Conservation (phyloP, 2,797 vertebrate species). For the Rousettus madagascariensis region DNA sequence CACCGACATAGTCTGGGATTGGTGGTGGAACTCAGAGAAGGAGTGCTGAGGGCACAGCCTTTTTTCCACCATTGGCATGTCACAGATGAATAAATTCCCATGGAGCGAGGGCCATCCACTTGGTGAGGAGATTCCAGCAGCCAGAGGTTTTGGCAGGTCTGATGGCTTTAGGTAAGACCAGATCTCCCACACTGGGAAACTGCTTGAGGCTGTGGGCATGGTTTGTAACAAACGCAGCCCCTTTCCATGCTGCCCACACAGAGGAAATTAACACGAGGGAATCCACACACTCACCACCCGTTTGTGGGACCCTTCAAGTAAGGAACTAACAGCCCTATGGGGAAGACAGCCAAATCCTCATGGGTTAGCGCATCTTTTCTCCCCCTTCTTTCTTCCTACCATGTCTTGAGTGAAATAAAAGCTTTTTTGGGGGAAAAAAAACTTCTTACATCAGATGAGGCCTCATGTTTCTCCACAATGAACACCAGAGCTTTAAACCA, state of each 20-base stretch:
- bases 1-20: not conserved
- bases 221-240: not conserved
- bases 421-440: not conserved
- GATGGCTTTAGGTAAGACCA: not conserved
- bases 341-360: not conserved
- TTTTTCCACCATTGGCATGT: not conserved
- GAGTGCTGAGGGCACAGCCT: not conserved
- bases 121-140: not conserved
- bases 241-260: no score
- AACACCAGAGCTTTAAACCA: not conserved
- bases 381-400: not conserved
- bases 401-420: not conserved
- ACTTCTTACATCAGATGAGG: not conserved
- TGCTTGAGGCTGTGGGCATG: not conserved
- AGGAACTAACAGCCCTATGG: not conserved
- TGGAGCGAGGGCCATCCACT: not conserved
- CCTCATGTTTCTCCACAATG: not conserved
- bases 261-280: not conserved
- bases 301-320: not conserved
- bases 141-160: not conserved
- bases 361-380: not conserved
- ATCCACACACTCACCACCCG: not conserved
- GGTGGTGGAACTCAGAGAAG: not conserved
- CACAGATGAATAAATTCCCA: not conserved
- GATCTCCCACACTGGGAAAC: not conserved